Base-by-base conservation (phyloP, 2,797 vertebrate species). In the Podarcis lilfordi region DNA sequence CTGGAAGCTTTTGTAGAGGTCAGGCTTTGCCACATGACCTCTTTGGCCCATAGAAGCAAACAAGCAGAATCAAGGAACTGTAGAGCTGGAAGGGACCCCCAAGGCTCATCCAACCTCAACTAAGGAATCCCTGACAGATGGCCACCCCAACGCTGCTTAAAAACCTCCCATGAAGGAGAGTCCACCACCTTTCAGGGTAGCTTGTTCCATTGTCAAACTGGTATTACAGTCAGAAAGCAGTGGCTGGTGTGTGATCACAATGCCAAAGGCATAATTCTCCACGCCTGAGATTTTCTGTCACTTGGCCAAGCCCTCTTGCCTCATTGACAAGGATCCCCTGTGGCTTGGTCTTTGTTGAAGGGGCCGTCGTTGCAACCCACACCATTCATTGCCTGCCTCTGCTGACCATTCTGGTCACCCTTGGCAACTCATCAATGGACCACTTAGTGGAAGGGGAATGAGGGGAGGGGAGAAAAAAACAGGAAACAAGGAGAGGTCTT, bases 341-440 rank as follows among this genome's bases (percentile, higher is more conserved):
- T 91, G 5, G 3, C 82, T 59, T 71, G 61, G 75, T 92, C 66
- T 92, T 50, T 59, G 29, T 86, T 19, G 78, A 86, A 89, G 37
- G 21, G 43, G 25, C 2, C 4, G 37, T 81, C 8, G 9, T 50
- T 37, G 80, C 37, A 35, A 81, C 90, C 89, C 23, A 2, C 5
- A 10, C 71, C 6, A 1, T 82, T 91, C n/a, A 32, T 11, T 86
- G 27, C 25, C 80, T 8, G 43, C 8, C 7, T 93, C 43, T 23
- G 78, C 74, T 45, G 64, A 43, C 76, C 69, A 82, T 87, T 84
- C 74, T 84, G 64, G 82, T 92, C 87, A 92, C 89, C 80, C 91
- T 64, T 88, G 90, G 84, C 80, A 84, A 88, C 72, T 21, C 29
- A 7, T 71, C 86, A 91, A 50, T 27, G 89, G 40, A 32, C 9